Base-by-base conservation (phyloP, 2,888 invertebrate genomes). In the Carabus problematicus region DNA sequence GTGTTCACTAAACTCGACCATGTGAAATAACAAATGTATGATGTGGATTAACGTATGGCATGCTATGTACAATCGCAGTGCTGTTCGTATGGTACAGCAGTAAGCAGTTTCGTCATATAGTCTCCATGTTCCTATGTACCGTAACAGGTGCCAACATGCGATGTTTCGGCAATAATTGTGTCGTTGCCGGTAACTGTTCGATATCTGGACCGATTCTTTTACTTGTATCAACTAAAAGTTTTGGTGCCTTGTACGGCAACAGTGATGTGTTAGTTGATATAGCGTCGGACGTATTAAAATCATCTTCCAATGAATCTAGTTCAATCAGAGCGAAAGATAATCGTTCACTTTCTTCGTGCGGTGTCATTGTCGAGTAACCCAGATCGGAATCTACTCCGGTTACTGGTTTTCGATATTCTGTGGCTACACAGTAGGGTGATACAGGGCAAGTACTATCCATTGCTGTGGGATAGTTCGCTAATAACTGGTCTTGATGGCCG, bases 351-450 rank as follows among this genome's bases (percentile, higher is more conserved):
- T 94, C 94, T 77, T 95, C 94, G 75, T 94, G 94, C 1, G 93
- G 94, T 0, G 94, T 95, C 95, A 95, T 95, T 0, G 95, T 95
- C 2, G 94, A 95, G 81, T 97, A 97, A 1, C 97, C 97, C 78
- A 96, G 95, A 83, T 97, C 97, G n/a, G 94, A 95, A 75, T 91
- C 91, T 54, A 90, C 91, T 0, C 91, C 89, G 0, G 90, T 87
- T 55, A 90, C 88, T 3, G 92, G 89, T 40, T 93, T 86, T 47
- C 92, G 84, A 79, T 94, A 94, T 64, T 89, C 90, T 0, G 93
- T 92, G 54, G 93, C 90, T 71, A 95, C 91, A 71, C 93, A 89
- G 79, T 96, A 96, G 0, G 96, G 95, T 1, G 94, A 95, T 73
- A 95, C 89, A 4, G 19, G 16, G 3, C 90, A 89, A 14, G 90